phyloP scores from a whole-genome alignment of 2,113 vertebrate species.

The Phocoena phocoena region DNA sequence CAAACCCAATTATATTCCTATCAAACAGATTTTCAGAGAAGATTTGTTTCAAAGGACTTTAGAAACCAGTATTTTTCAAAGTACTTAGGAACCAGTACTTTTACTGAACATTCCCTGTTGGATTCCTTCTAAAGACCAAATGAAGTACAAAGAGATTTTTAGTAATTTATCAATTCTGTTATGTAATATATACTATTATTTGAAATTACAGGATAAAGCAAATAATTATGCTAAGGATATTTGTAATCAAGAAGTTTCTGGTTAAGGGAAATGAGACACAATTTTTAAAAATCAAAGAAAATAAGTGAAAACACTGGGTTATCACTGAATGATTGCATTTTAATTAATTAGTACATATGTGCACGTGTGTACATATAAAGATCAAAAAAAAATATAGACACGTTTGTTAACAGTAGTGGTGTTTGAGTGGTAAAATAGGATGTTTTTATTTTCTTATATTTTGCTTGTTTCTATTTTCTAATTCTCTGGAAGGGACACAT shows the following conservation, averaged over 20 bases:
- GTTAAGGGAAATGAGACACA: neutral
- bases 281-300: neutral
- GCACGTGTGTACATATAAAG: neutral
- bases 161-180: neutral
- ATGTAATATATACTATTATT: neutral
- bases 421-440: neutral
- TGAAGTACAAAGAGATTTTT: neutral
- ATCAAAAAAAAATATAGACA: neutral
- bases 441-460: neutral
- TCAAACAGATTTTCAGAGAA: neutral
- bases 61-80: neutral
- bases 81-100: neutral
- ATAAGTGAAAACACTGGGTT: neutral
- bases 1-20: neutral
- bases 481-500: neutral
- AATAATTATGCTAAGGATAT: neutral
- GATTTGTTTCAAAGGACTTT: neutral
- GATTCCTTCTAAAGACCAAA: neutral
- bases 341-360: neutral
- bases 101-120: neutral
- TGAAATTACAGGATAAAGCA: neutral
- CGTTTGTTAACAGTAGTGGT: neutral
- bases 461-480: neutral
- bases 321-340: neutral
- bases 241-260: neutral